Conservation (phyloP, 1,140 invertebrate genomes). For the Venustaconcha ellipsiformis region DNA sequence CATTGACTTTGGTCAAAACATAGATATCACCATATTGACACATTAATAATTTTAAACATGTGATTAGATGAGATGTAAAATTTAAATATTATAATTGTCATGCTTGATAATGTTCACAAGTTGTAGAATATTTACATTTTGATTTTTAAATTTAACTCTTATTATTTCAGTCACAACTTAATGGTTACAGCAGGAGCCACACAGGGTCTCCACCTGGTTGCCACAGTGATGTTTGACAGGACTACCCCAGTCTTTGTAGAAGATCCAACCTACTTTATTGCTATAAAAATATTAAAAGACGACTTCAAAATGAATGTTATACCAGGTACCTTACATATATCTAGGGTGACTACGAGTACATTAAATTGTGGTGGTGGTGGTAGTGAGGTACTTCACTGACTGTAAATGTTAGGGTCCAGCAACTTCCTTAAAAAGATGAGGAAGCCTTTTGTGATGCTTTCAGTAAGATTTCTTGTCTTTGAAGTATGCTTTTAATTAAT, state of each 20-base stretch:
- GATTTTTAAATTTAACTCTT: neutral
- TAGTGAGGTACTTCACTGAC: too few species aligned
- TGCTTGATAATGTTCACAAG: neutral
- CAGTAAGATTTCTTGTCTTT: too few species aligned
- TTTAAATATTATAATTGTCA: neutral
- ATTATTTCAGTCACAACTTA: slow-evolving; percentile 71
- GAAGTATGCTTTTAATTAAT: too few species aligned
- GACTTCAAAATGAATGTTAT: slow-evolving; percentile 74
- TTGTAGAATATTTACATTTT: neutral
- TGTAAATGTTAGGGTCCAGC: too few species aligned
- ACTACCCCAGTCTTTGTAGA: slow-evolving; percentile 77
- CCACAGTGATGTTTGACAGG: slow-evolving; percentile 74
- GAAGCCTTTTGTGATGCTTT: too few species aligned
- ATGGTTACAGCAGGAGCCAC: slow-evolving; percentile 77
- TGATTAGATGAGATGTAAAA: too few species aligned
- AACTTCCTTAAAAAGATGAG: too few species aligned
- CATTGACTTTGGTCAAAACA: neutral
- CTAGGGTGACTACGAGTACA: too few species aligned
- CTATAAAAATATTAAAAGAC: slow-evolving; percentile 73
- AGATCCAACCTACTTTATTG: slow-evolving; percentile 79
- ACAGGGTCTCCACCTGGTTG: slow-evolving; percentile 74
- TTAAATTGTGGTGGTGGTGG: too few species aligned
- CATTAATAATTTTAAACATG: neutral
- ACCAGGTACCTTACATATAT: slow-evolving; percentile 61
- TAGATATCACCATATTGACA: neutral